Evolutionary conservation across 1,140 invertebrate genomes (phyloP).

Genomic region (Scaptomyza montana): DNA sequence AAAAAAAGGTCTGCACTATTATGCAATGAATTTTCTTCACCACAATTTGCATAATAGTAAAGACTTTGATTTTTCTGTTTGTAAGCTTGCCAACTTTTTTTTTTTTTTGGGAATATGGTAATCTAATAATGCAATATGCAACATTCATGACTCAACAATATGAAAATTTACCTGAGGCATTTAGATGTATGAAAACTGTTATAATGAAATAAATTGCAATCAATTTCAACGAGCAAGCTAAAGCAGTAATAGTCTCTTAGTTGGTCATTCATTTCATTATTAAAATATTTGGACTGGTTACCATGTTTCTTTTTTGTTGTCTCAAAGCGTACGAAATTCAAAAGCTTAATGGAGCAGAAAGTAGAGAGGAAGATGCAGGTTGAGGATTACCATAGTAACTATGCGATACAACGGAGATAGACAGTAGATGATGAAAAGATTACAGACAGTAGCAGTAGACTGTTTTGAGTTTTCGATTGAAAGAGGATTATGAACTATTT

Average conservation of each 20-base stretch:
- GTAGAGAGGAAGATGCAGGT: not conserved
- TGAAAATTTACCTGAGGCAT: slow-evolving; percentile 29
- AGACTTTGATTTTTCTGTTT: slow-evolving; percentile 1
- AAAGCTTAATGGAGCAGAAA: slow-evolving; percentile 25
- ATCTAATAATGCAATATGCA: slow-evolving; percentile 43
- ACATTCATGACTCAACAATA: slow-evolving; percentile 35
- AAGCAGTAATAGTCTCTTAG: slow-evolving; percentile 10
- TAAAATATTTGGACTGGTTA: slow-evolving; percentile 57
- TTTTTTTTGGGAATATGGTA: slow-evolving; percentile 12
- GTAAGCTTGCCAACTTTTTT: slow-evolving; percentile 36
- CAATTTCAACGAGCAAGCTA: slow-evolving; percentile 35
- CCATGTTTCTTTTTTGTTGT: too few relatives aligned
- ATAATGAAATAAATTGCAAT: slow-evolving; percentile 55
- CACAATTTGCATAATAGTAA: slow-evolving; percentile 36
- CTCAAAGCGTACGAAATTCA: slow-evolving; percentile 21
- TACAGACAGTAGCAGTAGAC: not conserved
- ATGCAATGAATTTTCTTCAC: too few relatives aligned
- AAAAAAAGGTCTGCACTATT: slow-evolving; percentile 1
- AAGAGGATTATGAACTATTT: not conserved
- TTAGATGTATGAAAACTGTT: slow-evolving; percentile 29
- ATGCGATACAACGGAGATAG: too few relatives aligned
- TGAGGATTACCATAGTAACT: not conserved
- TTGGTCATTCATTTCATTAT: slow-evolving; percentile 57
- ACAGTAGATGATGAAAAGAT: too few relatives aligned
- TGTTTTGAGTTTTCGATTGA: not conserved